phyloP scores from a whole-genome alignment of 2,113 vertebrate genomes.

The Anseranas semipalmata region DNA sequence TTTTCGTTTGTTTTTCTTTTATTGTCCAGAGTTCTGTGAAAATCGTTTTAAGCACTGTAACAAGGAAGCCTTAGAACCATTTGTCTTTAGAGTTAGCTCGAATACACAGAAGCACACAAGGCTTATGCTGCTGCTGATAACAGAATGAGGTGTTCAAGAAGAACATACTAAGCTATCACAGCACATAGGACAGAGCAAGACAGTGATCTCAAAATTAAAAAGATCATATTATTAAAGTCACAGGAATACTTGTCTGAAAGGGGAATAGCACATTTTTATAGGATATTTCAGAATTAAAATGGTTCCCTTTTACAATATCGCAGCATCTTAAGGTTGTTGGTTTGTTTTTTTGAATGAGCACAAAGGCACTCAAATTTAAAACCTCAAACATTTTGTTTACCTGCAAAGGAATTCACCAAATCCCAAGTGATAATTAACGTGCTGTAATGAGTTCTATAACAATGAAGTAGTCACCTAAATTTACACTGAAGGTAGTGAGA shows the following conservation, averaged over 20 bases:
- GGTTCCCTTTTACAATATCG: neutral
- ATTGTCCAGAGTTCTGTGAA: neutral
- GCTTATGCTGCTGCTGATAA: neutral
- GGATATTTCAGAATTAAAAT: neutral
- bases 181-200: neutral
- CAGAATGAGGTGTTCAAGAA: neutral
- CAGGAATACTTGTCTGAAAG: neutral
- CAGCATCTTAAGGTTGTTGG: neutral
- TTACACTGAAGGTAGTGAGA: neutral
- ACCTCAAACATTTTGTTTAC: neutral
- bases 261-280: neutral
- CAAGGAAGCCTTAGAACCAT: neutral
- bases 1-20: no score
- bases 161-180: neutral
- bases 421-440: neutral
- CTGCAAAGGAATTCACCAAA: neutral
- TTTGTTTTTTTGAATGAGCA: neutral
- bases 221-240: neutral
- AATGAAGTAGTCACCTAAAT: neutral
- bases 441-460: neutral
- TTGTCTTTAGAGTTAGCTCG: neutral
- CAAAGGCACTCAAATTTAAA: neutral
- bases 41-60: neutral
- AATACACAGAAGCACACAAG: neutral
- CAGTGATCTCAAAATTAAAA: neutral